These are phyloP conservation scores for Listronotus oregonensis DNA, from an alignment of 1,140 invertebrate species.

Conservation along the genomic window DNA sequence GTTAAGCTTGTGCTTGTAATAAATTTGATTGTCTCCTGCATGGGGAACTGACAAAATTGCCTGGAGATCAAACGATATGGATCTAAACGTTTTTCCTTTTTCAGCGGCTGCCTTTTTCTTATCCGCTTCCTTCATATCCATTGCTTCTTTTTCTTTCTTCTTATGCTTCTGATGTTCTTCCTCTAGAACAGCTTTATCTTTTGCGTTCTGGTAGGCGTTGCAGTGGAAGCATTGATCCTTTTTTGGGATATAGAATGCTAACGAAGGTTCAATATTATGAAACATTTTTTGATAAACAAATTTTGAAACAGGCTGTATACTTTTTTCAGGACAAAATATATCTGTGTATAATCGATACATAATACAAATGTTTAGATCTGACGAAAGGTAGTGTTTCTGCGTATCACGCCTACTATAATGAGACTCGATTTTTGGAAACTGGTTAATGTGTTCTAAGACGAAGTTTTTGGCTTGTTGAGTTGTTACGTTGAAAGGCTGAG, in stretches of 20 bases:
- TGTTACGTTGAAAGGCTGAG: not conserved
- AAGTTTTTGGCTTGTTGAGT: not conserved
- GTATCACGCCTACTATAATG: constrained; percentile 8
- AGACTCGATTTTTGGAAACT: not conserved
- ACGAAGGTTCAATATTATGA: not conserved
- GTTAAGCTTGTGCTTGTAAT: constrained; percentile 8
- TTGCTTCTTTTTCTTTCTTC: too few relatives aligned
- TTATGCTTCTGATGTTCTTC: too few relatives aligned
- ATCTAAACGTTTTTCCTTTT: not conserved
- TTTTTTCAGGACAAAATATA: not conserved
- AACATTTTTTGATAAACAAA: constrained; percentile 23
- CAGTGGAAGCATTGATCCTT: constrained; percentile 1
- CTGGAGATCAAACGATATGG: not conserved
- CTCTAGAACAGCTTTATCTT: too few relatives aligned
- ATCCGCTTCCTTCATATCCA: too few relatives aligned
- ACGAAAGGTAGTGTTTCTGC: not conserved
- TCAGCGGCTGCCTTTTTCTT: too few relatives aligned
- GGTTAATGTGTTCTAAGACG: not conserved
- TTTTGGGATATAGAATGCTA: constrained; percentile 10
- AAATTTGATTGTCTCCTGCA: not conserved
- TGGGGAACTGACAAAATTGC: not conserved
- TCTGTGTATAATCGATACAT: constrained; percentile 18
- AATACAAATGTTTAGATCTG: not conserved
- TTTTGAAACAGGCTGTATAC: not conserved
- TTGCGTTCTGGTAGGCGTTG: not conserved